Evolutionary conservation across 2,797 vertebrate genomes (phyloP).

Genomic region (Falco novaeseelandiae): DNA sequence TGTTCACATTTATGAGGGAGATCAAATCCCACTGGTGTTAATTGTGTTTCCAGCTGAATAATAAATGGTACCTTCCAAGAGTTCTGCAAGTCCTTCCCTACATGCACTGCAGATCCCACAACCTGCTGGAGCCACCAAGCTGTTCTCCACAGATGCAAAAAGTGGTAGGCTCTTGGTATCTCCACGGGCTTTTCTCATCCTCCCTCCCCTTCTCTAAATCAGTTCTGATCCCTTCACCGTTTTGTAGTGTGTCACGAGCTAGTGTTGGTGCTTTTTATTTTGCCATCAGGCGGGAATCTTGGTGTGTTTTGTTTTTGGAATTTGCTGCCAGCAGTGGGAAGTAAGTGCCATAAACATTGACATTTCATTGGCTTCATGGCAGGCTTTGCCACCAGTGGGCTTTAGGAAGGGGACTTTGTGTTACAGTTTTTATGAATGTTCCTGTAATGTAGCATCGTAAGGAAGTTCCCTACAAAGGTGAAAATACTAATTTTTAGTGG

Average conservation of each 20-base stretch:
- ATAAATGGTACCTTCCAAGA: conserved; percentile 48
- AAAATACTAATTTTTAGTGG: not conserved
- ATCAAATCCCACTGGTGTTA: conserved; percentile 17
- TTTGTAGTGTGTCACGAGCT: not conserved
- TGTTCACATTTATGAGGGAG: conserved; percentile 61
- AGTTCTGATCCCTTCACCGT: not conserved
- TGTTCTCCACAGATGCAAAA: not conserved
- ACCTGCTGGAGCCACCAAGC: not conserved
- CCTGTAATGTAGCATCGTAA: not conserved
- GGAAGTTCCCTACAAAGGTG: not conserved
- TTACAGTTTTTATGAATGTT: not conserved
- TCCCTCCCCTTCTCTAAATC: not conserved
- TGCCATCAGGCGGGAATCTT: not conserved
- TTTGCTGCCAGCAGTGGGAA: not conserved
- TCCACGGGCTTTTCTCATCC: not conserved
- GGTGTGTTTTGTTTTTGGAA: not conserved
- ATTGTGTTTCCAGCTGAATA: conserved; percentile 53
- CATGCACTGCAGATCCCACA: not conserved
- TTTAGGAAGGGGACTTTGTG: not conserved
- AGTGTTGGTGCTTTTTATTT: not conserved
- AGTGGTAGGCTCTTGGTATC: not conserved
- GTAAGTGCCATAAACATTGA: not conserved
- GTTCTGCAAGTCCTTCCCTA: not conserved
- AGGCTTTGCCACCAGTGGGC: not conserved
- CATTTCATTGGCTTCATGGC: not conserved